Conservation (phyloP, 2,888 invertebrate genomes). For the Cantharis rustica region DNA sequence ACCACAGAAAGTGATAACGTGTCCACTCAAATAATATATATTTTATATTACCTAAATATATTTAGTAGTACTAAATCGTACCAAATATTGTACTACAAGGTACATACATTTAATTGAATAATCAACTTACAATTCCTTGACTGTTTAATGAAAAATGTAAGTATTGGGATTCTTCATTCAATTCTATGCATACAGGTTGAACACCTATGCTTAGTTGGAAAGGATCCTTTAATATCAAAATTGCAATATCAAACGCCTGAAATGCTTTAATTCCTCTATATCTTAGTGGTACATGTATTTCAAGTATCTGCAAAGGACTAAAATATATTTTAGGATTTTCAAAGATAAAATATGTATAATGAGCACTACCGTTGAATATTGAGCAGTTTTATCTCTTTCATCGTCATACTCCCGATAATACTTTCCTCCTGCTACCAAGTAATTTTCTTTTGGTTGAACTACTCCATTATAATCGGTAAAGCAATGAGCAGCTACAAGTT, state of each 20-base stretch:
- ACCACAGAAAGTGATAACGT: no score
- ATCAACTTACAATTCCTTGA: constrained; percentile 38
- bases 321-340: background rate
- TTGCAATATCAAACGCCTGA: constrained; percentile 48
- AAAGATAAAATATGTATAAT: background rate
- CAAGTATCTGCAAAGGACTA: constrained; percentile 31
- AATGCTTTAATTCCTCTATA: constrained; percentile 38
- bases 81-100: no score
- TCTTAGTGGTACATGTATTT: constrained; percentile 33
- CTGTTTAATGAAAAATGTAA: constrained; percentile 10
- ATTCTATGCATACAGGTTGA: constrained; percentile 49
- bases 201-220: constrained; percentile 45
- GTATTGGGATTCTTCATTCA: constrained; percentile 24
- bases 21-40: no score
- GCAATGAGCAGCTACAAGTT: background rate
- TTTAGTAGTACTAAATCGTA: no score
- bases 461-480: background rate
- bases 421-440: background rate
- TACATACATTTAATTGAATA: background rate
- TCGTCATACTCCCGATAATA: background rate
- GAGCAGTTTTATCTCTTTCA: background rate
- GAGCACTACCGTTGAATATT: background rate
- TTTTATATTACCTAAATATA: no score
- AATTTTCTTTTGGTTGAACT: background rate
- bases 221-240: constrained; percentile 42